Evolutionary conservation across 2,888 invertebrate species (phyloP), one percentile per base, ranked within the genome.

Genomic region (Herminia tarsipennalis): DNA sequence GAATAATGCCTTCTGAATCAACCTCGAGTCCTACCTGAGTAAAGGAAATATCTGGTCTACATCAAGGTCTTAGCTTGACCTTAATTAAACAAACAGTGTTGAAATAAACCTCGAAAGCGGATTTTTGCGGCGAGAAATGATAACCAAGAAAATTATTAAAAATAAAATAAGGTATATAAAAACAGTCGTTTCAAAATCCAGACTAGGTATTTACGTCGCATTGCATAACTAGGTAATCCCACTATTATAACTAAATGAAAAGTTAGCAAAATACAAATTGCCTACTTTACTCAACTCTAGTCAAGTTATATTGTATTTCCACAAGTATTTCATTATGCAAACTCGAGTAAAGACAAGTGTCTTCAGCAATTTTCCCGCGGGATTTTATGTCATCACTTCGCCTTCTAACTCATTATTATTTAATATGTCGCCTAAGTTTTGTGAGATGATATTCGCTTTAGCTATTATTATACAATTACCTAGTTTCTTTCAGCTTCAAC

Each of bases 291-390:
- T 72, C 55, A 54, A 56, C 57, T 64, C 50, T 50, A 63, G 57
- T 63, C 54, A 49, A 70, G 65, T 66, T 70, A 68, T 73, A 68
- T 66, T 70, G 64, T 68, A 67, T 74, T 72, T 68, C 66, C 66
- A 68, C 67, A 67, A 77, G 78, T 77, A 79, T 79, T 78, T 76
- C 73, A 81, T 81, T 83, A 81, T 82, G 80, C 78, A 79, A 78
- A 81, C 71, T 70, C 62, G 50, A 43, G 66, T 70, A 71, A 73
- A 69, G 74, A 72, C 56, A 71, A 79, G 76, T 78, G 72, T 71
- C 75, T 71, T 57, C 44, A 65, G 70, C 72, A 49, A 62, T 72
- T 68, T 72, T 62, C 56, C 54, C 62, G 58, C 61, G 66, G 68
- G 75, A 73, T 76, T 80, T 78, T 74, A 76, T 70, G 71, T 71